Evolutionary conservation across 1,140 invertebrate species (phyloP).

Genomic region (Lamellibrachia luymesi): DNA sequence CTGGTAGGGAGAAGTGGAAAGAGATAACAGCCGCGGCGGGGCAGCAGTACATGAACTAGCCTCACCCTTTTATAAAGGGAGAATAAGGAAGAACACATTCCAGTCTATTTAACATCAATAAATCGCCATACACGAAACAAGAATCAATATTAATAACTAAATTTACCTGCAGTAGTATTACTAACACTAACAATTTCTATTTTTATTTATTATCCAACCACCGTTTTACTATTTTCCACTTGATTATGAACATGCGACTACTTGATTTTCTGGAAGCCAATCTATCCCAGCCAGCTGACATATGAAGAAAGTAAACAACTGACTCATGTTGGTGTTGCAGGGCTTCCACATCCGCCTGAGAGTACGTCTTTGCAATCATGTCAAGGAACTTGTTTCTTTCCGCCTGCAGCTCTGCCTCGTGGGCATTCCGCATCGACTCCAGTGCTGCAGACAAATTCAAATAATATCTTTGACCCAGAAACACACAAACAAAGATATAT

Average conservation of each 20-base stretch:
- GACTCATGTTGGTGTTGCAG: conserved; percentile 31
- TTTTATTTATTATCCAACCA: too few relatives aligned
- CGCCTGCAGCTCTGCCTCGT: conserved; percentile 84
- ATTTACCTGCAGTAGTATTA: background rate
- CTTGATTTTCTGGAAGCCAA: too few relatives aligned
- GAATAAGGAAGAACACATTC: too few relatives aligned
- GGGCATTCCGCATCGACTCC: conserved; percentile 89
- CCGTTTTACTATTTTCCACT: too few relatives aligned
- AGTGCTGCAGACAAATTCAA: conserved; percentile 64
- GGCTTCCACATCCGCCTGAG: conserved; percentile 24
- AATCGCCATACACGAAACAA: background rate
- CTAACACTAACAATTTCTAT: background rate
- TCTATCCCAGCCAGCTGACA: too few relatives aligned
- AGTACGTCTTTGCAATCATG: conserved; percentile 26
- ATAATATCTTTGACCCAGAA: background rate
- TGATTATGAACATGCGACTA: too few relatives aligned
- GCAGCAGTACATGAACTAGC: too few relatives aligned
- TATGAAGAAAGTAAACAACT: background rate
- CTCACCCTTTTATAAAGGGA: too few relatives aligned
- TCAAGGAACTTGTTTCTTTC: conserved; percentile 75
- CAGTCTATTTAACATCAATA: background rate
- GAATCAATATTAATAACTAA: conserved; percentile 3
- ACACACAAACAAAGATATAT: background rate
- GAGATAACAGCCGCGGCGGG: too few relatives aligned
- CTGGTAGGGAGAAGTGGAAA: too few relatives aligned